These are phyloP conservation scores for Apotomis capreana DNA, from an alignment of 2,888 invertebrate genomes.

Conservation along the genomic window DNA sequence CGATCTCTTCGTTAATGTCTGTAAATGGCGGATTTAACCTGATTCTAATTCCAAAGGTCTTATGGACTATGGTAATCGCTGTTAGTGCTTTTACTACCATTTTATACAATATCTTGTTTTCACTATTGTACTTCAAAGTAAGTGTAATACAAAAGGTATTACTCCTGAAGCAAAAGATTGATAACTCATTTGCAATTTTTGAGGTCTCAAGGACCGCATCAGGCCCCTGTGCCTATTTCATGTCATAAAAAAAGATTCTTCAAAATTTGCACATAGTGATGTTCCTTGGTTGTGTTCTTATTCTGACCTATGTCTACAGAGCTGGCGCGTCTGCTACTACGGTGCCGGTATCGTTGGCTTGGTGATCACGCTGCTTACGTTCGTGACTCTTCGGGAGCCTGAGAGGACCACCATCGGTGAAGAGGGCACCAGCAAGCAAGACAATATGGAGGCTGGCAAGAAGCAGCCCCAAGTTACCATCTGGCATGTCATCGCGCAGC, in stretches of 20 bases:
- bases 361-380: constrained; percentile 87
- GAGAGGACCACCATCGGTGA: constrained; percentile 89
- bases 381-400: constrained; percentile 90
- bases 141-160: too few relatives aligned
- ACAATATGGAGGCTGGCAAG: constrained; percentile 70
- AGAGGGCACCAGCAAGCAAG: constrained; percentile 74
- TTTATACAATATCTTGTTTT: too few relatives aligned
- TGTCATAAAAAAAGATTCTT: too few relatives aligned
- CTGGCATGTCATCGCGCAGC: constrained; percentile 90
- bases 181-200: too few relatives aligned
- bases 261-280: too few relatives aligned
- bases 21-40: background rate
- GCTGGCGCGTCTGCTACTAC: constrained; percentile 93
- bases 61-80: background rate
- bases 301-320: constrained; percentile 69
- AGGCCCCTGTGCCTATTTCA: too few relatives aligned
- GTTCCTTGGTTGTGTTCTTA: background rate
- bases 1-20: background rate
- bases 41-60: background rate
- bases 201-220: too few relatives aligned
- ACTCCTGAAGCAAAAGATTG: too few relatives aligned
- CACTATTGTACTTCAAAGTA: too few relatives aligned
- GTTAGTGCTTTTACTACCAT: too few relatives aligned
- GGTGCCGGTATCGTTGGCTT: constrained; percentile 90
- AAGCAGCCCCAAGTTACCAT: constrained; percentile 84